Evolutionary conservation across 2,888 invertebrate genomes (phyloP).

Genomic region (Deilephila elpenor): DNA sequence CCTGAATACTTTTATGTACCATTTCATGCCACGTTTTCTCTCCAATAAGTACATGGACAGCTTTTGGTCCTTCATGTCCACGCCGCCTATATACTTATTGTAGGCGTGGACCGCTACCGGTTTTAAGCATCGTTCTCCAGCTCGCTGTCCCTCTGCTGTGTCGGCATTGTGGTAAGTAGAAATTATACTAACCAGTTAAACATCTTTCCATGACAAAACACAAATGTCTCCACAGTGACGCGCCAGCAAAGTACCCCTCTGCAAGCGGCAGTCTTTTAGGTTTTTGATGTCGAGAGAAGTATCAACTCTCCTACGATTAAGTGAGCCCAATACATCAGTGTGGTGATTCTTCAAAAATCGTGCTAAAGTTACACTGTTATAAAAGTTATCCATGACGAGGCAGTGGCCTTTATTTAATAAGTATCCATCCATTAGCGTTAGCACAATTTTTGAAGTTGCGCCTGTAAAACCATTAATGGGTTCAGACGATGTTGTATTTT

Average conservation of each 20-base stretch:
- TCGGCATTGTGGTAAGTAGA: too few relatives aligned
- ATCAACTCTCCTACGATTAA: not conserved
- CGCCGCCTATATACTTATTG: slow-evolving; percentile 42
- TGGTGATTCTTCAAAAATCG: not conserved
- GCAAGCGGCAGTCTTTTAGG: not conserved
- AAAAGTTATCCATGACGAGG: slow-evolving; percentile 7
- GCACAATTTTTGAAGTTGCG: slow-evolving; percentile 4
- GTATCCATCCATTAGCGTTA: not conserved
- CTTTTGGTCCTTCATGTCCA: slow-evolving; percentile 44
- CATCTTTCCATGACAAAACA: slow-evolving; percentile 35
- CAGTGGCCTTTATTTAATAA: not conserved
- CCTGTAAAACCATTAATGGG: not conserved
- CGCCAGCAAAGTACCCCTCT: slow-evolving; percentile 26
- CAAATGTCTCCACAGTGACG: slow-evolving; percentile 32
- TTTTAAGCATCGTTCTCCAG: slow-evolving; percentile 24
- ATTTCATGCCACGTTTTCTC: slow-evolving; percentile 38
- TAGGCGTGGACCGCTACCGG: slow-evolving; percentile 36
- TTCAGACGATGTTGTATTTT: not conserved
- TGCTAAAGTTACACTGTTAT: not conserved
- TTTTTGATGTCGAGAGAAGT: not conserved
- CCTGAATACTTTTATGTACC: slow-evolving; percentile 41
- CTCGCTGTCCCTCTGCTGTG: slow-evolving; percentile 28
- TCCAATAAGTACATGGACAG: slow-evolving; percentile 42
- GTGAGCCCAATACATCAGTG: not conserved
- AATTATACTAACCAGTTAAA: too few relatives aligned